Conservation (phyloP, 1,140 invertebrate genomes). For the Capitella teleta region DNA sequence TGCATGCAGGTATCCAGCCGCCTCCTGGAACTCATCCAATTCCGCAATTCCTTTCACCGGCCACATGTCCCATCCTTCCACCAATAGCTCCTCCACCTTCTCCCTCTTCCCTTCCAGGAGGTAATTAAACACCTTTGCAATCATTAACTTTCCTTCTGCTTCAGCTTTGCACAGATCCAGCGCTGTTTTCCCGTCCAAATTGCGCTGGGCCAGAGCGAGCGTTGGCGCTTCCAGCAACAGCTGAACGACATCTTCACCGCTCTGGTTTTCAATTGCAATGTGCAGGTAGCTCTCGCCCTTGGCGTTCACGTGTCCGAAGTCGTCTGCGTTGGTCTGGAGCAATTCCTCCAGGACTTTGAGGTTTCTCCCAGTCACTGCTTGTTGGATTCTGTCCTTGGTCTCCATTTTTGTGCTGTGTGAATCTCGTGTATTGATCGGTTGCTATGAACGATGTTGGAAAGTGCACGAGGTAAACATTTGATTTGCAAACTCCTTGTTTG, state of each 20-base stretch:
- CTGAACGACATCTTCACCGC: neutral
- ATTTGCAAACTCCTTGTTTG: neutral
- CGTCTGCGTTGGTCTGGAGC: neutral
- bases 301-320: neutral
- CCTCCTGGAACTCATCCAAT: neutral
- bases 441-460: neutral
- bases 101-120: too few relatives aligned
- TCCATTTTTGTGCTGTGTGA: neutral
- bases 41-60: neutral
- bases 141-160: neutral
- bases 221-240: neutral
- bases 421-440: neutral
- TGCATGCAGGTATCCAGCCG: neutral
- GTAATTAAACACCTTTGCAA: too few relatives aligned
- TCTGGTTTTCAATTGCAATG: neutral
- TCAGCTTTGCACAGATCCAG: neutral
- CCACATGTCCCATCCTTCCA: neutral
- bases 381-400: neutral
- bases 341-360: neutral
- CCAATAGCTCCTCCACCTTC: slow-evolving; percentile 1
- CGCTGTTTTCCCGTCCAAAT: neutral
- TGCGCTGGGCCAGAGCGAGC: neutral
- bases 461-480: neutral
- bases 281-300: neutral
- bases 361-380: neutral